phyloP scores from a whole-genome alignment of 2,888 invertebrate genomes.

The Ditula angustiorana region DNA sequence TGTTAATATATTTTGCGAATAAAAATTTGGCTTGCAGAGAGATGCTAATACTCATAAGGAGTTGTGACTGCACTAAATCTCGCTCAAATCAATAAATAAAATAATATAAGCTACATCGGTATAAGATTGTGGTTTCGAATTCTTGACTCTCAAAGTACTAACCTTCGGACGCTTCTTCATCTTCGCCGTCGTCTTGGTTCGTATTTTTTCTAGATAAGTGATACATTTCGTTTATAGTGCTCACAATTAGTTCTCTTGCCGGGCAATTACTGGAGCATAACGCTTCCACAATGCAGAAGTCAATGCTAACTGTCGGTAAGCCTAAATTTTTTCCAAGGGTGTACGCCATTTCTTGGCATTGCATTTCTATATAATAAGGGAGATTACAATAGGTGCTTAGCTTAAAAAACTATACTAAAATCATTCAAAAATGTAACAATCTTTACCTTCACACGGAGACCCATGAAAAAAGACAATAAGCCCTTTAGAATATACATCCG shows the following conservation, averaged over 20 bases:
- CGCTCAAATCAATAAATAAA: too few relatives aligned
- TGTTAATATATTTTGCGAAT: too few relatives aligned
- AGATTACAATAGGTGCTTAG: background rate
- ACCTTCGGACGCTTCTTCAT: conserved; percentile 57
- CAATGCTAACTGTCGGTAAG: conserved; percentile 80
- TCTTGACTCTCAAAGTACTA: conserved; percentile 6
- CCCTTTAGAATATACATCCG: conserved; percentile 65
- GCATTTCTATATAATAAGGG: conserved; percentile 57
- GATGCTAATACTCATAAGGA: too few relatives aligned
- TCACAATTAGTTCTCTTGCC: conserved; percentile 57
- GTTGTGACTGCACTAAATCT: too few relatives aligned
- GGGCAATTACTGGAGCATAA: conserved; percentile 60
- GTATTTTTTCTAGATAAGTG: conserved; percentile 49
- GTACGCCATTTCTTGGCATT: conserved; percentile 75
- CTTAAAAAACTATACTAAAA: background rate
- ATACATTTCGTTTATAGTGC: conserved; percentile 66
- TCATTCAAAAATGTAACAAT: background rate
- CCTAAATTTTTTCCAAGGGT: conserved; percentile 69
- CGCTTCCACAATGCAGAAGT: conserved; percentile 78
- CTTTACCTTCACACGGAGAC: conserved; percentile 75
- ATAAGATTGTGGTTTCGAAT: too few relatives aligned
- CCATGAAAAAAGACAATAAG: conserved; percentile 73
- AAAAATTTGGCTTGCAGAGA: too few relatives aligned
- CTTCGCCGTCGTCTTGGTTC: conserved; percentile 48
- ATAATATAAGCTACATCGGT: too few relatives aligned